Base-by-base conservation (phyloP, 2,888 invertebrate genomes). In the Ectemnius continuus region DNA sequence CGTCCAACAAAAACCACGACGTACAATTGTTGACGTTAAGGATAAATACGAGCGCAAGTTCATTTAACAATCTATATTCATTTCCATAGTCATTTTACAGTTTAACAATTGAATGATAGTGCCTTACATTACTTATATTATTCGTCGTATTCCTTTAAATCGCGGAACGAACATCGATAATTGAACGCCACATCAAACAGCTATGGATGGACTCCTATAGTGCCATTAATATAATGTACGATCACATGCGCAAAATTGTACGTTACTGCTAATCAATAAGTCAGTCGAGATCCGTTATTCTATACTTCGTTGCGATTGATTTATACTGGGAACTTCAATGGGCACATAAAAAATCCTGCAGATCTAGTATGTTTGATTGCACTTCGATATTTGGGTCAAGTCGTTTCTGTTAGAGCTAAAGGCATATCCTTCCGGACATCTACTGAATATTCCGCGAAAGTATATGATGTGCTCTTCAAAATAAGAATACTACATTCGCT, bases 151-250 rank as follows among this genome's bases (percentile, higher is more conserved):
- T 72, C 72, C 65, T 69, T 72, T 18, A 70, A 82, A 67, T 67
- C 59, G 70, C 52, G 58, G 70, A 62, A 70, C 60, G 64, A 60
- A 75, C 46, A 70, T 64, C 56, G 28, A 73, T 68, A 61, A 36
- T 60, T 67, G 63, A 73, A 63, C 47, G 60, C n/a, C 68, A 52
- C 58, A 66, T 66, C 65, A 61, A 73, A 65, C 65, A 65, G 57
- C 68, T 72, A 75, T 81, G 83, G 83, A 84, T 84, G 83, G 81
- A 84, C 75, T 76, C 64, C 65, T 68, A 80, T 74, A 59, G 66
- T 76, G 73, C 60, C 58, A 60, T 47, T 26, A 58, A 36, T 46
- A 59, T 67, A 61, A 16, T 48, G 23, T 45, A 70, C 26, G 59
- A 14, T n/a, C 14, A 60, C 6, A 14, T 57, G 16, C 13, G 56